Conservation (phyloP, 2,888 invertebrate species). For the Leptinotarsa juncta region DNA sequence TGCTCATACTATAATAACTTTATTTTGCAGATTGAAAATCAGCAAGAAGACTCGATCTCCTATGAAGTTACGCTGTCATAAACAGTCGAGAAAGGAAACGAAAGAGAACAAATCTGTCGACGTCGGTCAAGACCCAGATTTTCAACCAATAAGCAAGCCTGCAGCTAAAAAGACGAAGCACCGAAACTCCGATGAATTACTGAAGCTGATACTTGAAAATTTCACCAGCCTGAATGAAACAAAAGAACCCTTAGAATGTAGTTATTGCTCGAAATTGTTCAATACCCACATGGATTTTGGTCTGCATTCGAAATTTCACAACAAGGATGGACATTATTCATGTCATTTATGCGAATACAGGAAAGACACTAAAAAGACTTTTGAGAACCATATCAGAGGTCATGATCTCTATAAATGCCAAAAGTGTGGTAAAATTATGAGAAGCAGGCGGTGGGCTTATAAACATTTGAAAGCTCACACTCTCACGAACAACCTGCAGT, state of each 20-base stretch:
- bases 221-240: conserved; percentile 41
- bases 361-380: conserved; percentile 47
- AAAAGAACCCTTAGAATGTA: conserved; percentile 66
- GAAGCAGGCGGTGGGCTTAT: conserved; percentile 42
- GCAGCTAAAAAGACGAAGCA: conserved; percentile 6
- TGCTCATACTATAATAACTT: background rate
- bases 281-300: conserved; percentile 61
- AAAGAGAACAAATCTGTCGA: conserved; percentile 5
- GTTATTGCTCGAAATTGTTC: conserved; percentile 68
- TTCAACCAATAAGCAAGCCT: background rate
- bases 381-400: conserved; percentile 54
- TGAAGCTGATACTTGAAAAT: background rate
- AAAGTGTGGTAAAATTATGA: conserved; percentile 51
- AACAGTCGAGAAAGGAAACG: conserved; percentile 5
- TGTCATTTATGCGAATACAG: conserved; percentile 59
- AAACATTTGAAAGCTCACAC: conserved; percentile 54
- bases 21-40: conserved; percentile 28
- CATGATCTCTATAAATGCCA: conserved; percentile 28
- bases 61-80: conserved; percentile 1
- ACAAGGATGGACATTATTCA: conserved; percentile 53
- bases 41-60: conserved; percentile 15
- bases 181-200: conserved; percentile 12
- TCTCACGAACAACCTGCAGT: conserved; percentile 51
- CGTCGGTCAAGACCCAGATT: conserved; percentile 20
- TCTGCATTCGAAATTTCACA: conserved; percentile 57